phyloP scores from a whole-genome alignment of 2,797 vertebrate species.

The Ataeniobius toweri region DNA sequence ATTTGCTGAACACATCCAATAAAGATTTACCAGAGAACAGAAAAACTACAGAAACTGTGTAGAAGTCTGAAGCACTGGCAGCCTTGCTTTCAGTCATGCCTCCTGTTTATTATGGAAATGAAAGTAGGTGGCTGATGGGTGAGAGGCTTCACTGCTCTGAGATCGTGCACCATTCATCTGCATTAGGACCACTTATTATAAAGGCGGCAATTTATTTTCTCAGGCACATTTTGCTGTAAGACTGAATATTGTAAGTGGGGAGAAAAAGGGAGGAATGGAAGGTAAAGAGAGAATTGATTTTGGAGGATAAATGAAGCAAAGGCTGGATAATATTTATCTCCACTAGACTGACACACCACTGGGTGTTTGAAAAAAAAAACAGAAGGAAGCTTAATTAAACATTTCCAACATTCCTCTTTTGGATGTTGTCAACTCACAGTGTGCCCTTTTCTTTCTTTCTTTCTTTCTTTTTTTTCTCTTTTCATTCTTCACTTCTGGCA shows the following conservation, averaged over 20 bases:
- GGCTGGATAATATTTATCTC: slow-evolving; percentile 75
- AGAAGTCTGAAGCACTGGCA: slow-evolving; percentile 17
- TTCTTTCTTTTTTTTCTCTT: background rate
- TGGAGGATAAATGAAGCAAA: slow-evolving; percentile 70
- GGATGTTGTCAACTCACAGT: slow-evolving; percentile 25
- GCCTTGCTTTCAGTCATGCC: slow-evolving; percentile 30
- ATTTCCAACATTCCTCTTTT: slow-evolving; percentile 59
- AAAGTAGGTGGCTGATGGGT: slow-evolving; percentile 46
- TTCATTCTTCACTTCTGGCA: slow-evolving; percentile 27
- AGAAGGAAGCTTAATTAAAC: slow-evolving; percentile 67
- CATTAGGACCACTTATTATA: slow-evolving; percentile 76
- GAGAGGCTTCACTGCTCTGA: slow-evolving; percentile 59
- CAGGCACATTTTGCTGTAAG: slow-evolving; percentile 34
- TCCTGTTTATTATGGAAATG: slow-evolving; percentile 61
- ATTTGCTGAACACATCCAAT: background rate
- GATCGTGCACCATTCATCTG: slow-evolving; percentile 72
- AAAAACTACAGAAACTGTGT: background rate
- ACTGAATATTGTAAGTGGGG: slow-evolving; percentile 45
- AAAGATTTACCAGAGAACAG: background rate
- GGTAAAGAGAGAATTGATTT: slow-evolving; percentile 68
- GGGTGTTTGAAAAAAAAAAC: slow-evolving; percentile 24
- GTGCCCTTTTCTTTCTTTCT: slow-evolving; percentile 33
- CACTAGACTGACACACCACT: slow-evolving; percentile 62
- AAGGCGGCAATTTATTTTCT: slow-evolving; percentile 70
- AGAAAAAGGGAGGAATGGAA: slow-evolving; percentile 32